A percentile compares a stretch with the other conserved stretches of the same genome.
Evolutionary conservation across 2,113 vertebrate genomes (phyloP).

Genomic region (Eulacestoma nigropectus): DNA sequence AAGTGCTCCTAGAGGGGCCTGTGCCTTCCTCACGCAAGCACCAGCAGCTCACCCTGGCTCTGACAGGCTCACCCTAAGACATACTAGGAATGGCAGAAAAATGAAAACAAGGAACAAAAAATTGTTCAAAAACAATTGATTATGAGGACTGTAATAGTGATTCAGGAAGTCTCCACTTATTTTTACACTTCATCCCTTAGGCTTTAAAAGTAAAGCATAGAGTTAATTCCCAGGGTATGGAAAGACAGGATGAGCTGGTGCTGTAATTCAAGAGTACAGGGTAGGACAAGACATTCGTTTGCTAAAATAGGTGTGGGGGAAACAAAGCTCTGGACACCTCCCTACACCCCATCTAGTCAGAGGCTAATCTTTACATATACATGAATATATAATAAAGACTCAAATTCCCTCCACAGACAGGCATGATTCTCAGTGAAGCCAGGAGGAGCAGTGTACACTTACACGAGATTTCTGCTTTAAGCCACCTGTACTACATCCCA

Average conservation of each 20-base stretch:
- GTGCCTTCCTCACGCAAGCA: neutral
- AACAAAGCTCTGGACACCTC: neutral
- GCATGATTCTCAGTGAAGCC: neutral
- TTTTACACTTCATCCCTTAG: neutral
- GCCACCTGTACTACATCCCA: neutral
- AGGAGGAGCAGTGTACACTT: neutral
- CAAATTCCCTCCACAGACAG: neutral
- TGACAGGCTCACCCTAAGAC: too few relatives aligned
- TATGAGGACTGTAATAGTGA: neutral
- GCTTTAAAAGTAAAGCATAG: neutral
- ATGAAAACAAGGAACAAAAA: neutral
- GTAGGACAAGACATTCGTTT: neutral
- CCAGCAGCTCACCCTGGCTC: neutral
- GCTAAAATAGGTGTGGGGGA: neutral
- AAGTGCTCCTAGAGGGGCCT: accelerated
- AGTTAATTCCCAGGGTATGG: neutral
- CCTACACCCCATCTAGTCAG: neutral
- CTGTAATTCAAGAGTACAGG: neutral
- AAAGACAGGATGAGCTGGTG: neutral
- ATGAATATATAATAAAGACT: neutral
- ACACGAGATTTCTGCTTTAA: neutral
- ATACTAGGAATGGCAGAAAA: neutral
- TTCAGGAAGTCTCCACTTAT: neutral
- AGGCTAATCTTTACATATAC: neutral
- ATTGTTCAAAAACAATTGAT: neutral